phyloP scores from a whole-genome alignment of 2,888 invertebrate species.

The Ernsta delagoae region DNA sequence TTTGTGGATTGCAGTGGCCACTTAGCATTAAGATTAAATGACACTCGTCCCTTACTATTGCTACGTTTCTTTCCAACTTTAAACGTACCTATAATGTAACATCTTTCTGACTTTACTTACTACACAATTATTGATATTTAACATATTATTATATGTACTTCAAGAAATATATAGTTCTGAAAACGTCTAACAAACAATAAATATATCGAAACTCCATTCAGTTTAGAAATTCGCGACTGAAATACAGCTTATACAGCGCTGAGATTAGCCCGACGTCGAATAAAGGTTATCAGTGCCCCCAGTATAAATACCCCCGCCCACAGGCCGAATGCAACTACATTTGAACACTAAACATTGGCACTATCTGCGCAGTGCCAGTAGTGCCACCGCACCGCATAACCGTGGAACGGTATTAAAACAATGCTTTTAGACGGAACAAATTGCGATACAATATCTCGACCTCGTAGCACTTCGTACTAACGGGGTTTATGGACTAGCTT shows the following conservation, averaged over 20 bases:
- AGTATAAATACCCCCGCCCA: slow-evolving; percentile 35
- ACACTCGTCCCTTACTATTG: too few species aligned
- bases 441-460: slow-evolving; percentile 21
- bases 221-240: slow-evolving; percentile 33
- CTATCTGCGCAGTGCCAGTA: slow-evolving; percentile 24
- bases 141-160: background rate
- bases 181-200: slow-evolving; percentile 24
- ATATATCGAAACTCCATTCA: slow-evolving; percentile 30
- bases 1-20: too few species aligned
- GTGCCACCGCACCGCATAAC: slow-evolving; percentile 18
- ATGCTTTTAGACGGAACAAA: slow-evolving; percentile 32
- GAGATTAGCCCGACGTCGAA: slow-evolving; percentile 31
- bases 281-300: slow-evolving; percentile 35
- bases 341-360: slow-evolving; percentile 26
- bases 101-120: background rate
- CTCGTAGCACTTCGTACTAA: slow-evolving; percentile 10
- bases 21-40: too few species aligned
- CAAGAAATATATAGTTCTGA: background rate
- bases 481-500: background rate
- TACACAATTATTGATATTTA: background rate
- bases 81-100: too few species aligned
- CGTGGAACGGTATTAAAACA: slow-evolving; percentile 28
- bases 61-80: too few species aligned
- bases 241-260: slow-evolving; percentile 35
- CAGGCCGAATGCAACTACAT: slow-evolving; percentile 34